A percentile compares a stretch with the other conserved stretches of the same genome.
These are phyloP conservation scores for Pandion haliaetus DNA, from an alignment of 2,113 vertebrate genomes.

Conservation along the genomic window DNA sequence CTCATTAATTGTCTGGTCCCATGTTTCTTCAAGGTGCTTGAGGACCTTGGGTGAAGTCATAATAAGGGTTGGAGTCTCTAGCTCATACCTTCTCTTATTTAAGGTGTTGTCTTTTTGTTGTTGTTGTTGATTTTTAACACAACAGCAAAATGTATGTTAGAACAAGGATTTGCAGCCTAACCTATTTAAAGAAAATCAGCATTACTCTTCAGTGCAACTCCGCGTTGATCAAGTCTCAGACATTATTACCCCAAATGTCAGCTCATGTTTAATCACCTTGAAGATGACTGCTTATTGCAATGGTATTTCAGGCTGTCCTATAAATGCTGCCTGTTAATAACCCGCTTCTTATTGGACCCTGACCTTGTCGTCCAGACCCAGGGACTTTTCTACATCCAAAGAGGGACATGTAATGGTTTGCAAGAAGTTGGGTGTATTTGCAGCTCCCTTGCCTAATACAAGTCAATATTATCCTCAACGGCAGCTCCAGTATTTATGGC, in stretches of 20 bases:
- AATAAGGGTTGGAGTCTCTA: neutral
- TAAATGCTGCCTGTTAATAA: neutral
- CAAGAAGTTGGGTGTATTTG: neutral
- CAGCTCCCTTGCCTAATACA: neutral
- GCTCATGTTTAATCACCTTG: neutral
- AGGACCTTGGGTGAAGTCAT: neutral
- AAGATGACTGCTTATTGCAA: no score
- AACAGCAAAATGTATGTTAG: neutral
- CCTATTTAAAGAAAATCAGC: neutral
- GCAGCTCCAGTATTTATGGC: neutral
- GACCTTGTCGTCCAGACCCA: neutral
- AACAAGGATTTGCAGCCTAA: neutral
- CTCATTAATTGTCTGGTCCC: neutral
- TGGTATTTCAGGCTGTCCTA: neutral
- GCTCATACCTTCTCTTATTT: neutral
- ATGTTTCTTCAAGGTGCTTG: neutral
- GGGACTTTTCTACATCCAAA: neutral
- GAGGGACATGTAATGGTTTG: neutral
- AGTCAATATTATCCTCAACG: neutral
- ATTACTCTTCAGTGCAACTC: neutral
- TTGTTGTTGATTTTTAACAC: neutral
- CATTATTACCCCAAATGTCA: neutral
- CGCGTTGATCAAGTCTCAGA: neutral
- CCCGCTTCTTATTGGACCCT: neutral
- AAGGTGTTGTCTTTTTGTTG: neutral